These are phyloP conservation scores for Eurystomus glaucurus DNA, from an alignment of 2,797 vertebrate genomes.

Conservation along the genomic window DNA sequence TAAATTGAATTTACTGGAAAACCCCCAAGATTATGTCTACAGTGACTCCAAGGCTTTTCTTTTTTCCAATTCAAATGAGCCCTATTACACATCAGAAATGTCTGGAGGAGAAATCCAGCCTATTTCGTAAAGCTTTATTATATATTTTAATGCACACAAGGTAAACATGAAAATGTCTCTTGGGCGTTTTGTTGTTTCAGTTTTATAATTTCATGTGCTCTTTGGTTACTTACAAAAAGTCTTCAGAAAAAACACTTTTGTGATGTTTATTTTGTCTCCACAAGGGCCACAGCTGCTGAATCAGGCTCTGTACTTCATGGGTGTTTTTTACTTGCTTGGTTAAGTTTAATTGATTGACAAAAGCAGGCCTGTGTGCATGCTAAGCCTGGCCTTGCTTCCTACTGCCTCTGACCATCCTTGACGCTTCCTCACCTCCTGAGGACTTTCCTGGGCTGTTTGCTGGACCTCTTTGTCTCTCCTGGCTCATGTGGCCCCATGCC, in stretches of 20 bases:
- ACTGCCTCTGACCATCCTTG: neutral
- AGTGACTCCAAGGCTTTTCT: slow-evolving; percentile 48
- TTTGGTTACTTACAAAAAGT: neutral
- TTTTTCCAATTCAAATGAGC: slow-evolving; percentile 70
- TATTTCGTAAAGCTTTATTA: slow-evolving; percentile 22
- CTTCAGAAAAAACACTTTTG: neutral
- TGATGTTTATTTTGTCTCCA: neutral
- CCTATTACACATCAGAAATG: neutral
- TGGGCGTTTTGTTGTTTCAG: neutral
- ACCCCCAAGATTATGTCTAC: slow-evolving; percentile 55
- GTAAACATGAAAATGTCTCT: slow-evolving; percentile 36
- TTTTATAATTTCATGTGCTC: neutral
- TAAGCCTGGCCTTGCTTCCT: neutral
- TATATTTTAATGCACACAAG: slow-evolving; percentile 5
- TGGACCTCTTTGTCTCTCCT: neutral
- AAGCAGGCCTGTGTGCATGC: neutral
- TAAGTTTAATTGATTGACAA: neutral
- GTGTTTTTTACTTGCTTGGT: neutral
- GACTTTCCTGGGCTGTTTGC: neutral
- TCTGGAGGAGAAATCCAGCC: slow-evolving; percentile 37
- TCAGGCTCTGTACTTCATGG: neutral
- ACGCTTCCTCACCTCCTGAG: fast-evolving
- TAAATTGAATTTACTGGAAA: slow-evolving; percentile 68
- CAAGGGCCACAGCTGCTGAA: neutral
- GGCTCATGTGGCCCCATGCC: fast-evolving